Conservation (phyloP, 1,140 invertebrate species). For the Vanessa atalanta region DNA sequence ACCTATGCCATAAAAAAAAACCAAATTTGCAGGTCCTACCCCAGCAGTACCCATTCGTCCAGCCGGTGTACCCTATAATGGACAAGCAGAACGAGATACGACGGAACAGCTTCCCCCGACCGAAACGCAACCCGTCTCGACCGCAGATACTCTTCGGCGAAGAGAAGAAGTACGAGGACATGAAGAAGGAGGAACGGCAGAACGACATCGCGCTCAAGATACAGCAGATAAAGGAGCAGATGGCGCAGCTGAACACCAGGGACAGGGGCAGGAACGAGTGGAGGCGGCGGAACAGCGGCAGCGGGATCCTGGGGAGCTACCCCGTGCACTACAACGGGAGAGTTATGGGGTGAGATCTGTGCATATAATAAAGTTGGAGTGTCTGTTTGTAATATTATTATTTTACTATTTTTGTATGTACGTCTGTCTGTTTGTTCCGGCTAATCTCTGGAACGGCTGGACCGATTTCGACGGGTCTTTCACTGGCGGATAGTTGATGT, state of each 20-base stretch:
- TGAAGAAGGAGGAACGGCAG: constrained; percentile 14
- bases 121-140: constrained; percentile 43
- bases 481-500: too few species aligned
- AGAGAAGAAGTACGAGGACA: constrained; percentile 11
- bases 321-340: constrained; percentile 48
- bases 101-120: constrained; percentile 27
- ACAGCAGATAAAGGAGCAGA: constrained; percentile 67
- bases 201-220: constrained; percentile 59
- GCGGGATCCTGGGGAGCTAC: constrained; percentile 61
- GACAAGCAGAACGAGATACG: constrained; percentile 43
- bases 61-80: constrained; percentile 52
- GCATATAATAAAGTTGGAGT: too few species aligned
- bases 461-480: too few species aligned
- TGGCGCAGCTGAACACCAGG: constrained; percentile 52
- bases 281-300: constrained; percentile 49
- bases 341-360: constrained; percentile 39
- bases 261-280: constrained; percentile 43
- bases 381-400: too few species aligned
- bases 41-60: constrained; percentile 57
- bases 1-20: neutral
- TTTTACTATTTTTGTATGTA: too few species aligned
- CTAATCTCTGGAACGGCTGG: too few species aligned
- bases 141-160: constrained; percentile 32
- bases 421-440: too few species aligned
- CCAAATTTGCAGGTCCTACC: constrained; percentile 49